Evolutionary conservation across 2,797 vertebrate species (phyloP).

Genomic region (Danionella dracula): DNA sequence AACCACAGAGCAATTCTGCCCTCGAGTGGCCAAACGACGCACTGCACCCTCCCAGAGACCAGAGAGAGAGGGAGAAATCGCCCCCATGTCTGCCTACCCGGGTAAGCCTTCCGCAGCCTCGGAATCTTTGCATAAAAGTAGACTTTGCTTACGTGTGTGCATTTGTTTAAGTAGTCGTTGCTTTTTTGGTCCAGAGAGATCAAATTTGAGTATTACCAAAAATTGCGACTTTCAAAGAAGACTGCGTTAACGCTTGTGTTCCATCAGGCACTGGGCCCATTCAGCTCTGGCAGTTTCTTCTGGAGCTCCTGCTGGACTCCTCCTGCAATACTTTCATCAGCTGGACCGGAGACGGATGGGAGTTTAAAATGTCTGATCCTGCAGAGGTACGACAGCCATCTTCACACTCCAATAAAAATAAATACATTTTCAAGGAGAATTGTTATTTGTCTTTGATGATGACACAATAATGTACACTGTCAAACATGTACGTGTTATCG

Average conservation of each 20-base stretch:
- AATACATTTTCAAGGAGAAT: no score
- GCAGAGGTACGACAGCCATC: constrained; percentile 70
- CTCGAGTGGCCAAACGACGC: constrained; percentile 70
- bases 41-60: constrained; percentile 52
- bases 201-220: no score
- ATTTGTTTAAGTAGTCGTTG: no score
- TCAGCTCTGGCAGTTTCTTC: constrained; percentile 84
- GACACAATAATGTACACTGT: no score
- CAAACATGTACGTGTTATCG: no score
- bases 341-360: constrained; percentile 87
- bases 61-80: constrained; percentile 59
- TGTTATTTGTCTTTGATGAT: no score
- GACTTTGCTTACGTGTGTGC: neutral
- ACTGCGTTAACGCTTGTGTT: neutral
- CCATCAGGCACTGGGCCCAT: constrained; percentile 77
- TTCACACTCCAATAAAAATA: no score
- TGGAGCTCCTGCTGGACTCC: constrained; percentile 81
- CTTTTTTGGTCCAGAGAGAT: no score
- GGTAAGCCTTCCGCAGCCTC: constrained; percentile 49
- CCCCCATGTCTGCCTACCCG: constrained; percentile 71
- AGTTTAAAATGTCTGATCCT: constrained; percentile 87
- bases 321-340: constrained; percentile 77
- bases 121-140: neutral
- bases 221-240: no score
- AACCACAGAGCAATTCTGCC: constrained; percentile 65